Evolutionary conservation across 1,140 invertebrate species (phyloP), one percentile per base, ranked within the genome.

Genomic region (Argopecten irradians): DNA sequence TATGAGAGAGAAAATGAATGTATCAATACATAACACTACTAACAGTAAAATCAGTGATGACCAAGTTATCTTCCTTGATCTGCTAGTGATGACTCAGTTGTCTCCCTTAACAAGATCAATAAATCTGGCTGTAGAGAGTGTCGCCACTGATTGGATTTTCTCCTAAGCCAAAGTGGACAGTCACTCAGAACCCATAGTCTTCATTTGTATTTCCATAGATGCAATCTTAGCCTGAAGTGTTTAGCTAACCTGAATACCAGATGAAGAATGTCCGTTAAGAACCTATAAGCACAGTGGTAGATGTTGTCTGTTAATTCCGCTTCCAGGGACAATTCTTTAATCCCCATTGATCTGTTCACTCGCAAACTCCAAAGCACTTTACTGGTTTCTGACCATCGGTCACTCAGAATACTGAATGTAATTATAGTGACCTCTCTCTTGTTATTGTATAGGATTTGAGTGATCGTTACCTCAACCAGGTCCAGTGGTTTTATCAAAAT

Each of bases 81-180:
- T 3, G 43, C 16, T 11, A 28, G 55, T 71, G 22, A 28, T 71
- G 55, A 71, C n/a, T 71, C 22, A 71, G 55, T 71, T 71, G n/a
- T 71, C 55, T 71, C 55, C 55, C 55, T 71, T 71, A n/a, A 71
- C 55, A 5, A 39, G 22, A 71, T 71, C 55, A 71, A 71, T 71
- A 71, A n/a, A 71, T 71, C 8, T 71, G 55, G 11, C n/a, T 28
- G 22, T n/a, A 71, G 55, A 71, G n/a, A 11, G 11, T 71, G 16
- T 71, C 55, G 28, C 55, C 55, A 71, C 55, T 71, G 55, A 71
- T 71, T n/a, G 55, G 55, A 71, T 71, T 71, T n/a, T 71, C 55
- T 71, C 55, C n/a, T 28, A 71, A 71, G 22, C 55, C 55, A 71
- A 28, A 71, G 22, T 71, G 55, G 55, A 71, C 55, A 71, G 55